Evolutionary conservation across 2,888 invertebrate genomes (phyloP), one percentile per base, ranked within the genome.

Genomic region (Microplitis deprimator): DNA sequence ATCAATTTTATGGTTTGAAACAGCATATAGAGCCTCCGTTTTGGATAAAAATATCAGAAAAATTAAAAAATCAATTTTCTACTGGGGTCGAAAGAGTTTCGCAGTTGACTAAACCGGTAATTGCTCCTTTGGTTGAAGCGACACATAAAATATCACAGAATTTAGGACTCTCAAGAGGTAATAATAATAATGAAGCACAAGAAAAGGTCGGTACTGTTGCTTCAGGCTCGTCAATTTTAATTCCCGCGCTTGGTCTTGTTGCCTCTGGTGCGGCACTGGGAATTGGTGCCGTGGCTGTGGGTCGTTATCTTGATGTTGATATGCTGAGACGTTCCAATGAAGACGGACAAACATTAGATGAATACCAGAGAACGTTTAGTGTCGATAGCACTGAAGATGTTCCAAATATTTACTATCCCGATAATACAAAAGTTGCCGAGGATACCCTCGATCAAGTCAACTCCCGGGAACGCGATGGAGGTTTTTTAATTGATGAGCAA

Each of bases 211-310:
- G 94, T 1, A 92, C 91, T 7, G 90, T 91, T 1, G 90, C 91
- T 1, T 92, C 93, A 0, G 92, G 92, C 0, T 92, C 93, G 0
- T 94, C 94, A 0, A 93, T 95, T 86, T 89, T 95, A 1, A 88
- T 89, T 41, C 95, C 95, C 17, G 95, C 95, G 0, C 90, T 95
- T 29, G 95, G 96, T 4, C 89, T 95, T 6, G 94, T 96, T 84
- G 95, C 95, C 8, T 95, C 95, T n/a, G 95, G 96, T 13, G 95
- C 96, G 0, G 96, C 96, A 1, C 89, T 96, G 38, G 95, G 95
- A 0, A 92, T 96, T n/a, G 95, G 95, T 5, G 95, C 95, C 0
- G 94, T 95, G 0, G 95, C 95, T 0, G 93, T 96, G 78, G 95
- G 95, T 7, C 91, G 95, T 81, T 93, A 94, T 78, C 89, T 95